phyloP scores from a whole-genome alignment of 1,140 invertebrate species.

The Macrosteles quadrilineatus region DNA sequence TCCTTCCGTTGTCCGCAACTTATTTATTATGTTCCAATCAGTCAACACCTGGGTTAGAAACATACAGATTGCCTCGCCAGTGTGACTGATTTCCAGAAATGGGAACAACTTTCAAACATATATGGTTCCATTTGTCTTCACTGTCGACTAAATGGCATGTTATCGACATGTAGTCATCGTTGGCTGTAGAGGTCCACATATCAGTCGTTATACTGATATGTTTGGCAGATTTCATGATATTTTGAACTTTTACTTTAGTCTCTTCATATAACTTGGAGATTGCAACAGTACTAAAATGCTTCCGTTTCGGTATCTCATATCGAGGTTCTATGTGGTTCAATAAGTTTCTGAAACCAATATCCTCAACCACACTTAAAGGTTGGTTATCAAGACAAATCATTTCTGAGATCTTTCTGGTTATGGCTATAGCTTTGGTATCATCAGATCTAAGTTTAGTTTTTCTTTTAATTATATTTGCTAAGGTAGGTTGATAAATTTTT shows the following conservation, averaged over 20 bases:
- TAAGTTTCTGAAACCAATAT: no score
- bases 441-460: no score
- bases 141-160: background rate
- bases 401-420: no score
- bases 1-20: background rate
- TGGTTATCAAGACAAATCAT: no score
- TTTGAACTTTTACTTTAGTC: background rate
- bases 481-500: no score
- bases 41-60: background rate
- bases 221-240: background rate
- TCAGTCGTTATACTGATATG: conserved; percentile 4
- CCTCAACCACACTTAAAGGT: no score
- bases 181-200: background rate
- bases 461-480: no score
- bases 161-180: conserved; percentile 3
- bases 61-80: background rate
- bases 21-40: background rate
- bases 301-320: background rate
- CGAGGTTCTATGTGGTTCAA: background rate
- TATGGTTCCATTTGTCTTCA: background rate
- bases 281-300: background rate
- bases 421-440: no score
- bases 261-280: background rate
- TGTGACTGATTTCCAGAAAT: background rate
- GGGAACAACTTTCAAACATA: conserved; percentile 3